Base-by-base conservation (phyloP, 2,797 vertebrate species). In the Nannoperca obscura region DNA sequence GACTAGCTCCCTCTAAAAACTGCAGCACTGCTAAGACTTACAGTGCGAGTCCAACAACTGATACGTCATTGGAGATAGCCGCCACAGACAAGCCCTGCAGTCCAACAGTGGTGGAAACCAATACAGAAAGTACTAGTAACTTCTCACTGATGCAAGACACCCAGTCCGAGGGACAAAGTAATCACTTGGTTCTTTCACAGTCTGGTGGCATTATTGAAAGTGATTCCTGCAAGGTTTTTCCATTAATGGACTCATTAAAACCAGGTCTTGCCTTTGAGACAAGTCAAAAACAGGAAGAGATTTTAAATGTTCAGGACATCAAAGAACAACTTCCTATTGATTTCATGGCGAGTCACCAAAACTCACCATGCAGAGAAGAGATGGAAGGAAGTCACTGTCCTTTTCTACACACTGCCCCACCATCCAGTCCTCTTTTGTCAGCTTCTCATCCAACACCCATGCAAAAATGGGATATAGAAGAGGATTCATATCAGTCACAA, bases 271-370 rank as follows among this genome's bases (percentile, higher is more conserved):
- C 71, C 27, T 91, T 91, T 73, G 77, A 87, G 65, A 82, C 66
- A 5, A 64, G 78, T 66, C 86, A 82, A 24, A 90, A 90, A 78
- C 80, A 84, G 69, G 89, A 88, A n/a, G 90, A 92, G 42, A 89
- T 93, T 90, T 82, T 92, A 79, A 89, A 91, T 68, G 89, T 92
- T 70, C 88, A 88, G 68, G 89, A 94, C 72, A 91, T 90, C 63
- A 87, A 89, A 86, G 91, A 93, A 67, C 90, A 93, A 66, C 88
- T 88, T 81, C 92, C 92, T 32, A 38, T 88, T 70, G 81, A 93
- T 89, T 92, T 94, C 47, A 91, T 91, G 86, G 89, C 91, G 85
- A 93, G 92, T 83, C 86, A 92, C 50, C 88, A 90, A 52, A 92
- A 88, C 70, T 91, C 89, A 52, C 88, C 90, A 4, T 90, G 87